phyloP scores from a whole-genome alignment of 2,888 invertebrate genomes.

The Amblyjoppa fuscipennis region DNA sequence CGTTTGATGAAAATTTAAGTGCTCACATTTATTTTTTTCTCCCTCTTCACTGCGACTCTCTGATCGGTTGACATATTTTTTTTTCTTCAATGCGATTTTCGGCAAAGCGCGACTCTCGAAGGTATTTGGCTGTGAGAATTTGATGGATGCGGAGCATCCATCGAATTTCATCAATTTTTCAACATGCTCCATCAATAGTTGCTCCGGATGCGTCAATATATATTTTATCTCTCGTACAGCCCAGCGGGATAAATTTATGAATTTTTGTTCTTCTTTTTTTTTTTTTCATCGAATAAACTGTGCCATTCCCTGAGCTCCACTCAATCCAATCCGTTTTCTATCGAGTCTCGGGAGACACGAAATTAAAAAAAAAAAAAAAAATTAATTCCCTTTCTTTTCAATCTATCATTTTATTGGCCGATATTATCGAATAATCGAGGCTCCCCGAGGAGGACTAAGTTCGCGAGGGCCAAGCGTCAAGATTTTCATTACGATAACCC shows the following conservation, averaged over 20 bases:
- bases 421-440: conserved; percentile 20
- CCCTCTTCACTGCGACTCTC: conserved; percentile 11
- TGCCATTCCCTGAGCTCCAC: background rate
- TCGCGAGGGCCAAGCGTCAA: conserved; percentile 67
- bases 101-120: background rate
- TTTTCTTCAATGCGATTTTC: background rate
- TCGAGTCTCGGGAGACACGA: conserved; percentile 19
- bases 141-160: background rate
- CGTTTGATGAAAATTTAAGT: conserved; percentile 46
- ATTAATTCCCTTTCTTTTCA: conserved; percentile 23
- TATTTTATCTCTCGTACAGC: too few species aligned
- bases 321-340: background rate
- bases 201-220: too few species aligned
- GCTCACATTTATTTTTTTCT: conserved; percentile 7
- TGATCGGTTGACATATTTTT: background rate
- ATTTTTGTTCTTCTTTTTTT: background rate
- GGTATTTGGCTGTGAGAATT: too few species aligned
- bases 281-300: background rate
- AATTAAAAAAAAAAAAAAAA: background rate
- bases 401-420: conserved; percentile 27
- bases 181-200: too few species aligned
- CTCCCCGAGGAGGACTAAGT: conserved; percentile 28
- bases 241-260: background rate
- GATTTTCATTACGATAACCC: conserved; percentile 76
- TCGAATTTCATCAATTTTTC: background rate